These are phyloP conservation scores for Chiloscyllium punctatum DNA, from an alignment of 2,797 vertebrate species.

Conservation along the genomic window DNA sequence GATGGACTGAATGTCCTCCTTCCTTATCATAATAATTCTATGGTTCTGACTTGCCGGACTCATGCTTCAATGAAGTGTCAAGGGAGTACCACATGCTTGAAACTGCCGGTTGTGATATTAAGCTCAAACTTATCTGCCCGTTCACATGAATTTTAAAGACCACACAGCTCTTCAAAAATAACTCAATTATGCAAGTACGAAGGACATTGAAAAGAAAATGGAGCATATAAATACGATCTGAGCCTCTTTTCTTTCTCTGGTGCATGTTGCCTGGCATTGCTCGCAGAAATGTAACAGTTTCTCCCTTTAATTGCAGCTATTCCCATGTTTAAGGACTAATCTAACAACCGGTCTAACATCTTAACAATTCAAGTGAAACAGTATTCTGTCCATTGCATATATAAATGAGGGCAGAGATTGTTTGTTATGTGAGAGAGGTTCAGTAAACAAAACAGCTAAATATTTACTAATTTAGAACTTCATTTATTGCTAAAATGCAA, in stretches of 20 bases:
- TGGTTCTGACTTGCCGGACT: not conserved
- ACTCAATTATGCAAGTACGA: not conserved
- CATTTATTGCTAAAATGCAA: not conserved
- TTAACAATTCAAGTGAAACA: not conserved
- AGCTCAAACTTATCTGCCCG: not conserved
- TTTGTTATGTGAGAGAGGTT: not conserved
- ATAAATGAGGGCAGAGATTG: not conserved
- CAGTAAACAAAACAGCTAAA: not conserved
- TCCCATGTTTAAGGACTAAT: not conserved
- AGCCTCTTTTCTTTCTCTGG: not conserved
- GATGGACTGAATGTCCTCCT: too few species aligned
- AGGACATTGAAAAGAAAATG: not conserved
- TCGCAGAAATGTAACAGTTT: not conserved
- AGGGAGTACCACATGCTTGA: not conserved
- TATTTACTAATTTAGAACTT: not conserved
- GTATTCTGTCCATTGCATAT: not conserved
- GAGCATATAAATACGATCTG: not conserved
- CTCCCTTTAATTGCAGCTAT: not conserved
- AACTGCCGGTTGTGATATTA: not conserved
- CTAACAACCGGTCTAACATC: not conserved
- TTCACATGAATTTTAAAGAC: not conserved
- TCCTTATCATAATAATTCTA: too few species aligned
- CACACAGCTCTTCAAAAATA: not conserved
- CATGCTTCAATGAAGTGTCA: not conserved
- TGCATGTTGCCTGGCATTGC: not conserved